Evolutionary conservation across 23 tunicate genomes (phyloP), one percentile per base, ranked within the genome.

Genomic region (Diplosoma virens): DNA sequence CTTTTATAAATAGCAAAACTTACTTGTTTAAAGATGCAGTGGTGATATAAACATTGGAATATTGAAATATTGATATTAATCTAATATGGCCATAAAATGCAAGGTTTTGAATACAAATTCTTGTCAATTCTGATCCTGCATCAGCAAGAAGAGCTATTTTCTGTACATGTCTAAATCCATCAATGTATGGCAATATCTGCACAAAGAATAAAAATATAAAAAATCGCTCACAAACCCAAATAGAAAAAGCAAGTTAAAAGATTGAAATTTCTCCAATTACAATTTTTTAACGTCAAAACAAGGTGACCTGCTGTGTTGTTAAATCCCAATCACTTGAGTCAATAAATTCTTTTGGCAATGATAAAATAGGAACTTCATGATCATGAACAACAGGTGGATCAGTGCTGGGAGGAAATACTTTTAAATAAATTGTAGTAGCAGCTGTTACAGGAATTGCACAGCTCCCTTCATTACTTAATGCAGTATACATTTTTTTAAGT

Each of bases 131-230:
- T 5, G 78, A 61, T 55, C 87, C 97, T 1, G 87, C 97, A 54
- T 92, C 97, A 32, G 97, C 97, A 17, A 81, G 66, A 27, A 66
- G 30, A 14, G 87, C 92, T 33, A 92, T 92, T 59, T 92, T 92
- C 63, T 92, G 84, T 32, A 92, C 97, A 73, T 92, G 97, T 1
- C 84, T 68, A 61, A 92, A 85, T 26, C 97, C 97, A 76, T 92
- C 97, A 48, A 92, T 92, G 48, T 29, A 92, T 21, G 92, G 97
- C 11, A 92, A 53, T 25, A 92, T 81, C 92, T 92, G 46, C 29
- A 46, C 20, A 81, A 34, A 63, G 23, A 48, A 23, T 35, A 25
- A 5, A 59, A 6, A 75, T 41, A 7, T 14, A 41, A 9, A 7
- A 41, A 9, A 41, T 41, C 9, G 50, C 50, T 41, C 9, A 41